These are phyloP conservation scores for Coreius guichenoti DNA, from an alignment of 2,797 vertebrate genomes.

Conservation along the genomic window DNA sequence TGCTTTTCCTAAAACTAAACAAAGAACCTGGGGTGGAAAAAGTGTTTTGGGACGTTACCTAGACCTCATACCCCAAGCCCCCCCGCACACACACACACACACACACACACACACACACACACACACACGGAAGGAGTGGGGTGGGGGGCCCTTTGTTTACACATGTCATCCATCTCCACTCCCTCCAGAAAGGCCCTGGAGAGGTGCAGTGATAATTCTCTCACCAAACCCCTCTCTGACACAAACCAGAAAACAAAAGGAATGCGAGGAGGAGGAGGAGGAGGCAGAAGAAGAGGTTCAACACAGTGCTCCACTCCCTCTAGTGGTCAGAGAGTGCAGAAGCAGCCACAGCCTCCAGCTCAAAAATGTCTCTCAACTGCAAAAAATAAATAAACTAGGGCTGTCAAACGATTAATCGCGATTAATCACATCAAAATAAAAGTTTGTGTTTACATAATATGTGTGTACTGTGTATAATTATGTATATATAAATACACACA, in stretches of 20 bases:
- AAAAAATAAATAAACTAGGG: no score
- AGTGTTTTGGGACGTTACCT: constrained; percentile 55
- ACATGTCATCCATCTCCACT: constrained; percentile 75
- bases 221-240: constrained; percentile 72
- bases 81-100: constrained; percentile 24
- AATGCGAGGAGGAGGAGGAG: constrained; percentile 64
- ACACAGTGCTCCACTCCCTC: constrained; percentile 79
- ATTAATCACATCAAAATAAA: no score
- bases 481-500: no score
- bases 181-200: constrained; percentile 67
- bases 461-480: no score
- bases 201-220: constrained; percentile 77
- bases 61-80: constrained; percentile 23
- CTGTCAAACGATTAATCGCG: no score
- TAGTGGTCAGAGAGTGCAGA: constrained; percentile 69
- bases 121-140: constrained; percentile 32
- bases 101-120: constrained; percentile 13
- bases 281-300: constrained; percentile 48
- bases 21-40: constrained; percentile 49
- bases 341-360: not conserved
- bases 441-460: no score
- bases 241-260: constrained; percentile 75
- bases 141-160: constrained; percentile 68
- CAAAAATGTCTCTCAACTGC: not conserved
- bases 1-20: constrained; percentile 42